Conservation (phyloP, 2,797 vertebrate species). For the Pangasius mekongensis region DNA sequence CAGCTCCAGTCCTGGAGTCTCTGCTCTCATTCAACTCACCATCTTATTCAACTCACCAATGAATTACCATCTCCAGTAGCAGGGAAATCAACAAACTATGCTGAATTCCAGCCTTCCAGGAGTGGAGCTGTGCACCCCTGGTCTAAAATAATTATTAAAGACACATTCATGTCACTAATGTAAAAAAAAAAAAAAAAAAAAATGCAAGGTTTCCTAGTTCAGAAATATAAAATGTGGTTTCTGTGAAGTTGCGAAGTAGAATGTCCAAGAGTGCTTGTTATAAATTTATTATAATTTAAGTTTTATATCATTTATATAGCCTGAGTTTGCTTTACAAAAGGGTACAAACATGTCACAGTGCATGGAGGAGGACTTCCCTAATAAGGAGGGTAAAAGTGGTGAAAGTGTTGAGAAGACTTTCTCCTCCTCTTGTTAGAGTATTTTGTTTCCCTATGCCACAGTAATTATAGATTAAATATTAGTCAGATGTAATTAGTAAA, state of each 20-base stretch:
- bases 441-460: background rate
- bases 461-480: background rate
- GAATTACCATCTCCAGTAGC: background rate
- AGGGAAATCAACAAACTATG: background rate
- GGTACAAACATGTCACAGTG: background rate
- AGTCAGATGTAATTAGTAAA: background rate
- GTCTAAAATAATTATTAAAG: background rate
- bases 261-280: background rate
- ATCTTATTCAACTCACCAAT: background rate
- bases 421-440: background rate
- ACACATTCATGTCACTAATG: background rate
- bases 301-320: background rate
- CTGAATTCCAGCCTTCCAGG: background rate
- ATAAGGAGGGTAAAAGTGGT: background rate
- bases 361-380: too few species aligned
- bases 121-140: background rate
- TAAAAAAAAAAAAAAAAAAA: too few species aligned
- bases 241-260: background rate
- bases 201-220: background rate
- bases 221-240: background rate
- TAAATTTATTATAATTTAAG: background rate
- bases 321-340: background rate
- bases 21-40: background rate
- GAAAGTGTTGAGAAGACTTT: background rate
- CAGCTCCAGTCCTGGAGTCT: background rate